Conservation (phyloP, 2,113 vertebrate genomes). For the Ceuthmochares aereus region DNA sequence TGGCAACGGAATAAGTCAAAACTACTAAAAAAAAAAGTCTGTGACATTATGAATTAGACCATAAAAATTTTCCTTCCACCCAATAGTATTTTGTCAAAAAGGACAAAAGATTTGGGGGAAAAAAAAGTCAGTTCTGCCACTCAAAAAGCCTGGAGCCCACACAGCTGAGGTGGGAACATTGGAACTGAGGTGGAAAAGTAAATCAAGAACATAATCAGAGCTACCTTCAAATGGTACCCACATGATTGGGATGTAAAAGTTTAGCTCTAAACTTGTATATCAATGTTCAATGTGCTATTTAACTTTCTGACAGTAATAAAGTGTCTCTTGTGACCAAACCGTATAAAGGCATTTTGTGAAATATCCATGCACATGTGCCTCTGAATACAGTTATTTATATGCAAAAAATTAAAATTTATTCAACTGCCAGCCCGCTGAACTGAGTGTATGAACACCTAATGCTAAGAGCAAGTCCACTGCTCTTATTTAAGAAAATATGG, state of each 20-base stretch:
- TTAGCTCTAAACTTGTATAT: neutral
- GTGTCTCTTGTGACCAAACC: neutral
- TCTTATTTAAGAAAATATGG: neutral
- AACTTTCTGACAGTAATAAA: neutral
- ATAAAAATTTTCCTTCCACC: neutral
- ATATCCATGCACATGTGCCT: neutral
- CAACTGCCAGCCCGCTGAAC: too few relatives aligned
- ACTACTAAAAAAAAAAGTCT: neutral
- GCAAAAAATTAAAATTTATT: neutral
- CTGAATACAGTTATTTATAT: neutral
- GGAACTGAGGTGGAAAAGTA: neutral
- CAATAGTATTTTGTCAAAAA: neutral
- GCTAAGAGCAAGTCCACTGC: too few relatives aligned
- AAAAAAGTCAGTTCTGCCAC: neutral
- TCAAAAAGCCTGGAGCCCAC: neutral
- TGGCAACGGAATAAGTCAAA: neutral
- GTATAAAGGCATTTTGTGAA: neutral
- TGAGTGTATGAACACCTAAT: too few relatives aligned
- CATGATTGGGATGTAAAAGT: neutral
- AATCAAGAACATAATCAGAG: neutral
- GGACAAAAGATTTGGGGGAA: neutral
- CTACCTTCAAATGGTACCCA: neutral
- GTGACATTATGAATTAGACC: neutral
- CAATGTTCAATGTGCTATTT: neutral
- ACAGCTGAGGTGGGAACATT: neutral